phyloP scores from a whole-genome alignment of 64 coral and sea anemone genomes.

The Anthopleura sola region DNA sequence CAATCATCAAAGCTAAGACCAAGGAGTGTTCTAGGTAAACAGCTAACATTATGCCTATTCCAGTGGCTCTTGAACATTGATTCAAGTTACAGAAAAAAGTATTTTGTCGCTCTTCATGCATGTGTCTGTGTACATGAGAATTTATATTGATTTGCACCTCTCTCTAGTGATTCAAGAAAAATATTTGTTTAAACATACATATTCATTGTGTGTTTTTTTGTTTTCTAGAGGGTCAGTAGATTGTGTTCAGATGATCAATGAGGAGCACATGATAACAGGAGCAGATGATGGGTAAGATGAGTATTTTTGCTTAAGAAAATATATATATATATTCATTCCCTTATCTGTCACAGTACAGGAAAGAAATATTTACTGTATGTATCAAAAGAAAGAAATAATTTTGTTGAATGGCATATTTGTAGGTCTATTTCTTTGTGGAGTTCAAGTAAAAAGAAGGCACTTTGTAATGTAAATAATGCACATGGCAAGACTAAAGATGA shows the following conservation, averaged over 20 bases:
- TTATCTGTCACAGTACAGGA: too few species aligned
- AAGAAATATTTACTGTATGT: too few species aligned
- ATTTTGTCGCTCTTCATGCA: too few species aligned
- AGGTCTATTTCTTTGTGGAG: constrained; percentile 91
- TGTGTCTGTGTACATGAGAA: too few species aligned
- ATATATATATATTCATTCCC: too few species aligned
- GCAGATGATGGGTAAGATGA: constrained; percentile 85
- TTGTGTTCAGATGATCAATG: constrained; percentile 85
- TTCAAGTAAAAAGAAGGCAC: constrained; percentile 80
- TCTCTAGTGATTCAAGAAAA: too few species aligned
- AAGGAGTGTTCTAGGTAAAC: too few species aligned
- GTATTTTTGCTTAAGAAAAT: neutral
- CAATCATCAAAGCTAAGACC: too few species aligned
- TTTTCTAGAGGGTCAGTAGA: constrained; percentile 78
- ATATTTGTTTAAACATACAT: neutral
- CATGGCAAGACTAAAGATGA: constrained; percentile 49
- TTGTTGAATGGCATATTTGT: neutral
- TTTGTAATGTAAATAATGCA: constrained; percentile 67
- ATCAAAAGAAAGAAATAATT: too few species aligned
- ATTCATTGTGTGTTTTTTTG: neutral
- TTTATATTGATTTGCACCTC: neutral
- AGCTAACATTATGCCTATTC: too few species aligned
- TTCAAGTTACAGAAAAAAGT: too few species aligned
- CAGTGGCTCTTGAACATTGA: too few species aligned
- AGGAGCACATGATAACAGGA: constrained; percentile 86